Percentiles rank a stretch among this genome's conserved stretches.
Evolutionary conservation across 2,888 invertebrate genomes (phyloP).

Genomic region (Sarcophaga caerulescens): DNA sequence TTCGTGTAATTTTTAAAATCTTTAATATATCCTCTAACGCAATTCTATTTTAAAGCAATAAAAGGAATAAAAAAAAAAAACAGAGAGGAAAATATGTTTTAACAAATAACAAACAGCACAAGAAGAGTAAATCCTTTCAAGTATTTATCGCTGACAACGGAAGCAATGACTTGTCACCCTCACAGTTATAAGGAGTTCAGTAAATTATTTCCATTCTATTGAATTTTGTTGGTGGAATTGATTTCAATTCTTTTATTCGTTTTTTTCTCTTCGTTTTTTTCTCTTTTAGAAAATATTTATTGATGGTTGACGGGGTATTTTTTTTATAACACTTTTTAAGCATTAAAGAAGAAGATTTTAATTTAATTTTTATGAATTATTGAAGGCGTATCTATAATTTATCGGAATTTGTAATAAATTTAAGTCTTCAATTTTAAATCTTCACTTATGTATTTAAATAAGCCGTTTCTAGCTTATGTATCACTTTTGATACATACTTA

Average conservation of each 20-base stretch:
- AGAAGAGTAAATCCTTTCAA: constrained; percentile 43
- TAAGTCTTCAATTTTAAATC: no score
- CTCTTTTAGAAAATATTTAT: no score
- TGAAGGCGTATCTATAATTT: no score
- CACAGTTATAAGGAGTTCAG: constrained; percentile 62
- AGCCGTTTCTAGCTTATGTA: no score
- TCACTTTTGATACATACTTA: no score
- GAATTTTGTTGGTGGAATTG: constrained; percentile 61
- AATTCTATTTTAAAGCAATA: constrained; percentile 18
- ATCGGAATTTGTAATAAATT: no score
- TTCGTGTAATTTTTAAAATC: constrained; percentile 60
- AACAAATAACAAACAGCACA: constrained; percentile 17
- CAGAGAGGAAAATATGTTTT: background rate
- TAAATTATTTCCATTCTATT: constrained; percentile 65
- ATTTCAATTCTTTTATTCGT: constrained; percentile 39
- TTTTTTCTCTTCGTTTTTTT: no score
- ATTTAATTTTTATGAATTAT: no score
- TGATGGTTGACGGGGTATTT: no score
- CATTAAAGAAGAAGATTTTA: no score
- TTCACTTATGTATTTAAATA: no score
- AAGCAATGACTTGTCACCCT: constrained; percentile 61
- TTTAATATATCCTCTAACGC: constrained; percentile 20
- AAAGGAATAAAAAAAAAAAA: constrained; percentile 13
- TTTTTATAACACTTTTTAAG: no score
- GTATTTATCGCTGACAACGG: constrained; percentile 55